Conservation (phyloP, 2,888 invertebrate genomes). For the Dichetophora obliterata region DNA sequence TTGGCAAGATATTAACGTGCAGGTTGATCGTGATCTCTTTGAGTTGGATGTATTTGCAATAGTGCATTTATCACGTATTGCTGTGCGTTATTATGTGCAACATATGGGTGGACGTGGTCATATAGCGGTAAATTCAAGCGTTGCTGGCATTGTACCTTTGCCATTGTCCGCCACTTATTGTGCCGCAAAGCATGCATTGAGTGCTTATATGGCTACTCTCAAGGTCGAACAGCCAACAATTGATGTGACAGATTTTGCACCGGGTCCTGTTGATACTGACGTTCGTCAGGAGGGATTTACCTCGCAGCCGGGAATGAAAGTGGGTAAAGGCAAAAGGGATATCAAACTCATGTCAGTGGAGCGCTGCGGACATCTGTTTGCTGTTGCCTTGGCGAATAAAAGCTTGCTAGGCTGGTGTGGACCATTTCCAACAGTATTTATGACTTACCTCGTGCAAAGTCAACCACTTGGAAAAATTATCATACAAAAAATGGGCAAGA, state of each 20-base stretch:
- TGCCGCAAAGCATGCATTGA: slow-evolving; percentile 82
- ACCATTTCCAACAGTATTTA: slow-evolving; percentile 74
- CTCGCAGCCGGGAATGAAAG: slow-evolving; percentile 72
- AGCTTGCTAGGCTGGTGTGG: slow-evolving; percentile 79
- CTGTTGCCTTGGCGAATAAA: slow-evolving; percentile 74
- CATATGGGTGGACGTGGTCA: slow-evolving; percentile 73
- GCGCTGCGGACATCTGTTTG: slow-evolving; percentile 74
- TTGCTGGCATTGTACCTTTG: slow-evolving; percentile 78
- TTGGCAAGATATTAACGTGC: slow-evolving; percentile 79
- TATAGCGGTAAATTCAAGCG: slow-evolving; percentile 81
- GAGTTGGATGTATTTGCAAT: slow-evolving; percentile 83
- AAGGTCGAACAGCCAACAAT: slow-evolving; percentile 73
- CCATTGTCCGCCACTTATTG: slow-evolving; percentile 80
- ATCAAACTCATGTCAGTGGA: slow-evolving; percentile 73
- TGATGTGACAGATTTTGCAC: slow-evolving; percentile 78
- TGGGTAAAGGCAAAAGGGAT: slow-evolving; percentile 64
- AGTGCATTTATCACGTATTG: slow-evolving; percentile 78
- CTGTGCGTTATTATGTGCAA: slow-evolving; percentile 75
- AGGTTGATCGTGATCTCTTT: slow-evolving; percentile 81
- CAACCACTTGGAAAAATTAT: slow-evolving; percentile 66
- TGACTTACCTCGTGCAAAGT: slow-evolving; percentile 74
- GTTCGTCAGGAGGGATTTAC: slow-evolving; percentile 80
- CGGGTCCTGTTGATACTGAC: slow-evolving; percentile 82
- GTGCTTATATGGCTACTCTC: slow-evolving; percentile 81
- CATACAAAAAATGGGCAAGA: slow-evolving; percentile 54